phyloP scores from a whole-genome alignment of 2,888 invertebrate species.

The Zaprionus lineosus region DNA sequence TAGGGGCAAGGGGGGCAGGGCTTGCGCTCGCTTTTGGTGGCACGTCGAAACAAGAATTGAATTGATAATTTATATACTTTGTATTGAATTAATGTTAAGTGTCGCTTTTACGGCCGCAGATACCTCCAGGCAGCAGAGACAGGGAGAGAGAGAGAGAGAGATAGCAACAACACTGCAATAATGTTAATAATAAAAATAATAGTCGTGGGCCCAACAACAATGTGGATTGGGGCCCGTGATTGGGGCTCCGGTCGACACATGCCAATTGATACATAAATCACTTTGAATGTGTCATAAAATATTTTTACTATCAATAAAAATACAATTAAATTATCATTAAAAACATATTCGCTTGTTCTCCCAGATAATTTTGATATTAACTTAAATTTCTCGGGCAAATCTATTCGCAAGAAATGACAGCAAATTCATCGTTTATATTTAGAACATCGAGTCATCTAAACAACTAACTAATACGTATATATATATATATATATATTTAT shows the following conservation, averaged over 20 bases:
- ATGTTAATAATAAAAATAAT: slow-evolving; percentile 8
- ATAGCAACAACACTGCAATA: not conserved
- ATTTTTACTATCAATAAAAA: slow-evolving; percentile 81
- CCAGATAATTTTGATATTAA: slow-evolving; percentile 43
- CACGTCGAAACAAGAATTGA: slow-evolving; percentile 19
- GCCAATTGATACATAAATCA: slow-evolving; percentile 66
- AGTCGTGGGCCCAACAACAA: slow-evolving; percentile 13
- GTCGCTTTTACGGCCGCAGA: slow-evolving; percentile 16
- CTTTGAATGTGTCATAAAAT: slow-evolving; percentile 67
- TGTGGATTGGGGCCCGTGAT: slow-evolving; percentile 15
- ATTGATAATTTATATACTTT: slow-evolving; percentile 31
- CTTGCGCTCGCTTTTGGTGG: too few species aligned
- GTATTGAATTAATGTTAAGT: slow-evolving; percentile 39
- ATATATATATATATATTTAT: too few species aligned
- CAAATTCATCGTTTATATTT: too few species aligned
- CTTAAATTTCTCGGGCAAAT: too few species aligned
- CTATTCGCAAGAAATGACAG: too few species aligned
- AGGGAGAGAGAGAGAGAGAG: not conserved
- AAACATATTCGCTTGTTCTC: slow-evolving; percentile 46
- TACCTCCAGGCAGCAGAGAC: not conserved
- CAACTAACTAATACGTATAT: too few species aligned
- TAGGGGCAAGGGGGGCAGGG: too few species aligned
- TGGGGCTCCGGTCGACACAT: slow-evolving; percentile 6
- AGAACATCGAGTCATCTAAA: too few species aligned
- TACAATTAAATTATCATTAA: slow-evolving; percentile 80